phyloP scores from a whole-genome alignment of 1,140 invertebrate species.

The Atopsyche davidsoni region DNA sequence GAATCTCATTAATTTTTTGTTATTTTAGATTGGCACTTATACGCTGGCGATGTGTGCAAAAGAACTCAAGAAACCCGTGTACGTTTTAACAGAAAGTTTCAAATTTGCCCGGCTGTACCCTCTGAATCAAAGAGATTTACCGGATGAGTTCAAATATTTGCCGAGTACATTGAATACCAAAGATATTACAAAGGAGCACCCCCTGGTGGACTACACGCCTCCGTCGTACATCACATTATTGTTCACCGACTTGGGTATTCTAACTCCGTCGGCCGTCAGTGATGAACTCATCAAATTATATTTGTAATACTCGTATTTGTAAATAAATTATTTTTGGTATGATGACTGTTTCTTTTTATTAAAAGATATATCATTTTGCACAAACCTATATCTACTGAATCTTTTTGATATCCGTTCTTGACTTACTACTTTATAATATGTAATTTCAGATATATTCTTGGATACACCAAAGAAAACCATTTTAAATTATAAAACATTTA shows the following conservation, averaged over 20 bases:
- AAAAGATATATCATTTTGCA: too few species aligned
- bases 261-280: conserved; percentile 93
- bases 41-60: conserved; percentile 86
- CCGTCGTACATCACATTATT: conserved; percentile 87
- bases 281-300: conserved; percentile 97
- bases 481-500: conserved; percentile 3
- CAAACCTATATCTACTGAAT: too few species aligned
- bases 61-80: conserved; percentile 91
- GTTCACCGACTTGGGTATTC: conserved; percentile 91
- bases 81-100: conserved; percentile 94
- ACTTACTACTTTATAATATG: not conserved
- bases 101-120: conserved; percentile 94
- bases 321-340: conserved; percentile 17
- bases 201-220: conserved; percentile 93
- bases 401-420: too few species aligned
- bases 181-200: conserved; percentile 70
- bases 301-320: conserved; percentile 52
- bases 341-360: too few species aligned
- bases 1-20: conserved; percentile 23
- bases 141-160: conserved; percentile 75
- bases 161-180: conserved; percentile 61
- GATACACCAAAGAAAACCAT: not conserved
- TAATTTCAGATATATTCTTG: not conserved
- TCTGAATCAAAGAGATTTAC: conserved; percentile 86
- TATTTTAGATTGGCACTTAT: conserved; percentile 79